A percentile compares a stretch with the other conserved stretches of the same genome.
Conservation (phyloP, 2,113 vertebrate species). For the Eulacestoma nigropectus region DNA sequence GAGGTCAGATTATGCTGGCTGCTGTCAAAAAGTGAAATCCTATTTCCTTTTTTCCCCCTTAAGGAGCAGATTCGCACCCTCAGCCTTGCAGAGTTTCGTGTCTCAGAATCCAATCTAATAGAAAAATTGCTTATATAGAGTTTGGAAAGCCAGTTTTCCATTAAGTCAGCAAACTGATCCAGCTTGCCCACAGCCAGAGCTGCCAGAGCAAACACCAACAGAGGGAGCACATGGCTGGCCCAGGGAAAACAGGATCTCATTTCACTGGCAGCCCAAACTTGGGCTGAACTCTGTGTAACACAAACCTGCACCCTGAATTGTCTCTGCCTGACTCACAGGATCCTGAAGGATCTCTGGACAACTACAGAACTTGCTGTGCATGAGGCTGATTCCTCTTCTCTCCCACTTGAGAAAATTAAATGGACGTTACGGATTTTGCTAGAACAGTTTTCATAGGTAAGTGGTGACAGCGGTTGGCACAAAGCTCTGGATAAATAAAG, state of each 20-base stretch:
- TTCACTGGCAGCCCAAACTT: neutral
- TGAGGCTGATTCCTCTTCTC: neutral
- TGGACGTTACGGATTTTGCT: neutral
- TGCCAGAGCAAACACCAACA: slow-evolving; percentile 41
- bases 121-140: neutral
- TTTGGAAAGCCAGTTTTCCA: neutral
- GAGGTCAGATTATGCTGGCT: rapidly evolving
- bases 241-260: neutral
- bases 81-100: neutral
- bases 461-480: neutral
- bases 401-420: neutral
- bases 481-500: neutral
- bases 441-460: rapidly evolving
- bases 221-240: neutral
- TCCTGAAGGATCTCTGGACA: neutral
- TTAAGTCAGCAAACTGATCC: neutral
- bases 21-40: neutral
- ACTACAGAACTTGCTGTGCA: neutral
- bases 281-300: neutral
- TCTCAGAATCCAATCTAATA: neutral
- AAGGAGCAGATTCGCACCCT: neutral
- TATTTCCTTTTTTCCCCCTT: neutral
- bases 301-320: neutral
- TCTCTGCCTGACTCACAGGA: neutral
- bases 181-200: neutral